Evolutionary conservation across 1,140 invertebrate species (phyloP), one percentile per base, ranked within the genome.

Genomic region (Colletes latitarsis): DNA sequence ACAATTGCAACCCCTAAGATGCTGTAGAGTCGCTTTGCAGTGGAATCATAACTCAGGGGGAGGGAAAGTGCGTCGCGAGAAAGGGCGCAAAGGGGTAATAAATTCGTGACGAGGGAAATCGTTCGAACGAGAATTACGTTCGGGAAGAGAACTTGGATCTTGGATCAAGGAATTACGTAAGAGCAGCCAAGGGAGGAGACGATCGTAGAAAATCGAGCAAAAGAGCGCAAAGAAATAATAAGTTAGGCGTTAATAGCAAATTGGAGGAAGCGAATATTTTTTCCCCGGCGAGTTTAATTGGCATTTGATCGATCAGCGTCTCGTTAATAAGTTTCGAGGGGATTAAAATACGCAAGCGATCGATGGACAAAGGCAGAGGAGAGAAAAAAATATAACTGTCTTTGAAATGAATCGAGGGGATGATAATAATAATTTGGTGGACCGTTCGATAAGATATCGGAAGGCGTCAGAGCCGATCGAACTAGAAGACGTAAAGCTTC

Each of bases 401-500:
- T 30, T 12, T 4, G 60, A 17, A 43, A 67, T 67, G 15, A 57
- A 77, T 58, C 30, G 49, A 41, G 17, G 10, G 53, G 58, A 46
- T 67, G 39, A 60, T 49, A 66, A 52, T 49, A 66, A 52, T 58
- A 60, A 60, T 58, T 77, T 68, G 15, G 8, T 12, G 15, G 15
- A 57, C 0, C 19, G 49, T 41, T 39, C 12, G 62, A 64, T 53
- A 19, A n/a, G 5, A 6, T 66, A n/a, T 6, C 52, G 14, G 14
- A 4, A 5, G 5, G 3, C 63, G 14, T 4, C 39, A 17, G 39
- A n/a, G 21, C n/a, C 1, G 12, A 3, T 49, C 6, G 21, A 0
- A 8, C 8, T 17, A 46, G 64, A 9, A 46, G 64, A 9, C n/a
- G 41, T 58, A 58, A 62, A 52, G 43, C 52, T 62, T 21, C 2